phyloP scores from a whole-genome alignment of 2,888 invertebrate species.

The Danaus chrysippus region DNA sequence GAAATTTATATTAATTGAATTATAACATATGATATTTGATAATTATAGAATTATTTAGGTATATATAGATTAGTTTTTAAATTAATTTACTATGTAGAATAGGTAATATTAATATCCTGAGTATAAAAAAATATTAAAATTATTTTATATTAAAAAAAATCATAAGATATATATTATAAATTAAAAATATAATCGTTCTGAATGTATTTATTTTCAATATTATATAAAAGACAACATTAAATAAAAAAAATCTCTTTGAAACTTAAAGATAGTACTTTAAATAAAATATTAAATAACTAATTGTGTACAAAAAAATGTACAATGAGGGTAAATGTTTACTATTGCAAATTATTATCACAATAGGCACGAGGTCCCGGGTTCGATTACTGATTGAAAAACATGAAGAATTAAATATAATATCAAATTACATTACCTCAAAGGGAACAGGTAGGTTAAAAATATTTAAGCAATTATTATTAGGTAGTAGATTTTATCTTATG shows the following conservation, averaged over 20 bases:
- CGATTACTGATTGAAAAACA: conserved; percentile 48
- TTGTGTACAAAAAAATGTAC: conserved; percentile 44
- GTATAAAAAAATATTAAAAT: background rate
- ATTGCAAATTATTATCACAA: conserved; percentile 70
- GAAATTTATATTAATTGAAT: background rate
- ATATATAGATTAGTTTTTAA: too few relatives aligned
- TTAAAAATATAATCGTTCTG: too few relatives aligned
- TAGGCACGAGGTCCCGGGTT: conserved; percentile 46
- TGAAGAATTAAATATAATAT: conserved; percentile 57
- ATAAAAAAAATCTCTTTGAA: background rate
- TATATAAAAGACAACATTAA: too few relatives aligned
- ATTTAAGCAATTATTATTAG: background rate
- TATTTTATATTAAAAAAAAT: background rate
- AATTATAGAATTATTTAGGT: too few relatives aligned
- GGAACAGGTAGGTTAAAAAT: conserved; percentile 12
- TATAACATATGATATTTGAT: background rate
- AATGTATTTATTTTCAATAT: too few relatives aligned
- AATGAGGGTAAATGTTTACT: conserved; percentile 68
- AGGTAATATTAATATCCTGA: too few relatives aligned
- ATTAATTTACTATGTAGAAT: too few relatives aligned
- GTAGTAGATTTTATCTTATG: conserved; percentile 5
- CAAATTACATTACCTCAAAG: conserved; percentile 46
- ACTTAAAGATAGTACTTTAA: too few relatives aligned
- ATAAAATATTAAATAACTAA: conserved; percentile 25
- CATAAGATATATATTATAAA: too few relatives aligned